phyloP scores from a whole-genome alignment of 2,797 vertebrate species.

The Crypturellus tataupa region DNA sequence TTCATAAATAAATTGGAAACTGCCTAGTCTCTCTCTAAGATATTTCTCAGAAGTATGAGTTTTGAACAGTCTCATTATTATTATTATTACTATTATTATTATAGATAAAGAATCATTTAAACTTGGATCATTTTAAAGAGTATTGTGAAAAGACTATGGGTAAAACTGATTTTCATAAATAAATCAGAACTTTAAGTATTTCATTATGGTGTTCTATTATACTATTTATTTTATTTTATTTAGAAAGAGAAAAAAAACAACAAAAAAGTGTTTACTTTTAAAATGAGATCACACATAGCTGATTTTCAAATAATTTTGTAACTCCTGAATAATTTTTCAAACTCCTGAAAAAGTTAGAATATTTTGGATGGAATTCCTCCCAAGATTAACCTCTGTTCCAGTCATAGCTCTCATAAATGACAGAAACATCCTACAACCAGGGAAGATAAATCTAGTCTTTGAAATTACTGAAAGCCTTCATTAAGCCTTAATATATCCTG shows the following conservation, averaged over 20 bases:
- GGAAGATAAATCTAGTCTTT: conserved; percentile 82
- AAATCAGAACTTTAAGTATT: neutral
- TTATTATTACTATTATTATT: neutral
- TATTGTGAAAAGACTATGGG: neutral
- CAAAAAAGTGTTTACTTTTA: neutral
- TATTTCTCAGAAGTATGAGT: neutral
- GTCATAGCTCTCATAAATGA: conserved; percentile 65
- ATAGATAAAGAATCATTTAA: neutral
- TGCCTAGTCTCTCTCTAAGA: neutral
- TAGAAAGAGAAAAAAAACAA: too few relatives aligned
- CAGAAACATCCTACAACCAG: conserved; percentile 66
- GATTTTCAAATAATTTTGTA: neutral
- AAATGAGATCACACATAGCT: neutral
- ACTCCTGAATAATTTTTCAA: too few relatives aligned
- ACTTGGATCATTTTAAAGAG: neutral
- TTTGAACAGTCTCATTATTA: neutral
- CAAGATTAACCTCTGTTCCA: conserved; percentile 77
- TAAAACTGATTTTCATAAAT: conserved; percentile 18
- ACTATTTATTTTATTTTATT: neutral
- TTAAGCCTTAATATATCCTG: conserved; percentile 87
- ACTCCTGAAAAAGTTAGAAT: conserved; percentile 61
- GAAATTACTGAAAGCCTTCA: conserved; percentile 85
- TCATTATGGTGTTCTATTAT: neutral
- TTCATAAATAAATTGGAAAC: neutral
- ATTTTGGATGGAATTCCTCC: conserved; percentile 67